Base-by-base conservation (phyloP, 2,888 invertebrate species). In the Cerceris ruficornis region DNA sequence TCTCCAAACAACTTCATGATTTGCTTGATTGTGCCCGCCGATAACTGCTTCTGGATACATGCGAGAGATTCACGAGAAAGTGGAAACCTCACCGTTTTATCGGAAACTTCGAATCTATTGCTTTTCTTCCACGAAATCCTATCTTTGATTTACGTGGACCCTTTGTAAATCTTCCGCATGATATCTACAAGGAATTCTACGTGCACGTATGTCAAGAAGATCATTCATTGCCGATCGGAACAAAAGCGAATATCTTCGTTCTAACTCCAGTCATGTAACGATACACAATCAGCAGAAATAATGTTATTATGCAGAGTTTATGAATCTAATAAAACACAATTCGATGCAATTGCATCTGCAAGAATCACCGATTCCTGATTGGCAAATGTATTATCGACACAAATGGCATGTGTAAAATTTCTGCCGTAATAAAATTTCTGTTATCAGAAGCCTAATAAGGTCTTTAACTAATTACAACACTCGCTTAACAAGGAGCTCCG, bases 1-100 rank as follows among this genome's bases (percentile, higher is more conserved):
- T 84, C 84, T 86, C 85, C 89, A 87, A 89, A 90, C 88, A 89
- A 89, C 88, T 89, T 89, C 85, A 89, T 89, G 90, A 90, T 90
- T 89, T 88, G 89, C 87, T 90, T 88, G 90, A 90, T 90, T 90
- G 88, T 89, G 83, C 86, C 79, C 81, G 69, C 77, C 86, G 84
- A 86, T 86, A 86, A 86, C 86, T 86, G 80, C 81, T 75, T 61
- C 70, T 57, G 82, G 81, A 86, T 84, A 81, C 77, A 77, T 54
- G 75, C 78, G 68, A 78, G 83, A 80, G 75, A 81, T 82, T 82
- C 69, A 80, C 69, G 64, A 65, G 69, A 64, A 77, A 72, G 67
- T 73, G 69, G 59, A 74, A 77, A 67, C 62, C 70, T 83, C 78
- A 42, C 65, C 69, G 58, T 76, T 75, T 80, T 69, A 60, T 85